Base-by-base conservation (phyloP, 2,888 invertebrate genomes). In the Ischnus inquisitorius region DNA sequence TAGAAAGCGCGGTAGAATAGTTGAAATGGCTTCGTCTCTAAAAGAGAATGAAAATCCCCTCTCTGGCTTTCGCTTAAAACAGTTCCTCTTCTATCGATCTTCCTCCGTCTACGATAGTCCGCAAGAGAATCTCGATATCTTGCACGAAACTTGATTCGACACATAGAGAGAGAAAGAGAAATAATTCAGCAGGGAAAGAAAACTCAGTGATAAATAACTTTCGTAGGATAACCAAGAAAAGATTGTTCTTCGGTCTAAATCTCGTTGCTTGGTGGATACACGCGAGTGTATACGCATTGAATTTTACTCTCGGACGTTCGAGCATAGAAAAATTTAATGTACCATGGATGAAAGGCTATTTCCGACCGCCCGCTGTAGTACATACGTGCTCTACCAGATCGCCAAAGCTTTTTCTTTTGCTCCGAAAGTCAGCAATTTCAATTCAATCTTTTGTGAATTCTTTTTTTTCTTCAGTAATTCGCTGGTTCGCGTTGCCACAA, bases 151-250 rank as follows among this genome's bases (percentile, higher is more conserved):
- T 39, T 69, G 76, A 84, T 77, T 82, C 82, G 84, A 86, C 71
- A 60, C 57, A 46, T 77, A 82, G 76, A 41, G 62, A 67, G 71
- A 43, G 41, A 75, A 79, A 60, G 69, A 67, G 78, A 69, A 82
- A 71, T 25, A 34, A 34, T n/a, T n/a, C 4, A 34, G 8, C 0
- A 6, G 8, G 8, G 8, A 34, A 34, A 34, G 6, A 34, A 1
- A 54, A 54, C 10, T 8, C 54, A 19, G 84, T 82, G 78, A 78
- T 82, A 82, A 84, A 82, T 84, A 86, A 84, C 77, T 79, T 79
- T 57, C 64, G 62, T 65, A 34, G 79, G 54, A 54, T 54, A 69
- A 64, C 57, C 65, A 54, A 4, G 51, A 16, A 10, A 34, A 51
- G 39, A 65, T 69, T 68, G 80, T 81, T 82, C 65, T 64, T 22